Evolutionary conservation across 2,888 invertebrate genomes (phyloP).

Genomic region (Dolichomitus sp.): DNA sequence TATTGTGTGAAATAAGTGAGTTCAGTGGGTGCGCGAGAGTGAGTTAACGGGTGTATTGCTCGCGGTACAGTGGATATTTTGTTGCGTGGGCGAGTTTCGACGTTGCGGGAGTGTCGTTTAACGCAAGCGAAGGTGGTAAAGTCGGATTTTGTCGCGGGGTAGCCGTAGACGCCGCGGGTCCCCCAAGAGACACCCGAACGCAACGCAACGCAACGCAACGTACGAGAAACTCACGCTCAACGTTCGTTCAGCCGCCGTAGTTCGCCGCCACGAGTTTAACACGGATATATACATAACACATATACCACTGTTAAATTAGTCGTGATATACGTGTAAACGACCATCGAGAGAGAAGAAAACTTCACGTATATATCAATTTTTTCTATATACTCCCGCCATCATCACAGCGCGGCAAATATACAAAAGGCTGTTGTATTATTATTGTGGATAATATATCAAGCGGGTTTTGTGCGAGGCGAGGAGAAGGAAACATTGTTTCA

Average conservation of each 20-base stretch:
- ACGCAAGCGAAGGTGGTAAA: conserved; percentile 73
- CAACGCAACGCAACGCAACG: not conserved
- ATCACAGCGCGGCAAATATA: conserved; percentile 76
- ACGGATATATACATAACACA: conserved; percentile 63
- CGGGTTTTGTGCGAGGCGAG: not conserved
- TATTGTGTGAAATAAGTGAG: conserved; percentile 81
- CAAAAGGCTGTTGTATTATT: too few relatives aligned
- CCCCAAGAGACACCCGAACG: conserved; percentile 35
- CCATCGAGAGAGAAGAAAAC: conserved; percentile 41
- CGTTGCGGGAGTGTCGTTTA: conserved; percentile 73
- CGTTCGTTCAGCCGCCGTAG: conserved; percentile 46
- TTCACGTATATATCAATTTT: conserved; percentile 70
- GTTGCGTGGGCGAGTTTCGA: not conserved
- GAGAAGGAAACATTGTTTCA: not conserved
- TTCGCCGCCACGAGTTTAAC: conserved; percentile 29
- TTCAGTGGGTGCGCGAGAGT: conserved; percentile 75
- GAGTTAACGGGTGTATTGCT: conserved; percentile 67
- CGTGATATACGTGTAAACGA: conserved; percentile 55
- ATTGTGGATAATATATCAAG: not conserved
- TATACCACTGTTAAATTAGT: conserved; percentile 28
- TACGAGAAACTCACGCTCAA: conserved; percentile 24
- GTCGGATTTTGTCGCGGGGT: conserved; percentile 30
- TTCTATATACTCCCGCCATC: conserved; percentile 69
- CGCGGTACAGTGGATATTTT: not conserved
- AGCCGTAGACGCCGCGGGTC: conserved; percentile 68